Evolutionary conservation across 2,888 invertebrate genomes (phyloP), one percentile per base, ranked within the genome.

Genomic region (Fabriciana adippe): DNA sequence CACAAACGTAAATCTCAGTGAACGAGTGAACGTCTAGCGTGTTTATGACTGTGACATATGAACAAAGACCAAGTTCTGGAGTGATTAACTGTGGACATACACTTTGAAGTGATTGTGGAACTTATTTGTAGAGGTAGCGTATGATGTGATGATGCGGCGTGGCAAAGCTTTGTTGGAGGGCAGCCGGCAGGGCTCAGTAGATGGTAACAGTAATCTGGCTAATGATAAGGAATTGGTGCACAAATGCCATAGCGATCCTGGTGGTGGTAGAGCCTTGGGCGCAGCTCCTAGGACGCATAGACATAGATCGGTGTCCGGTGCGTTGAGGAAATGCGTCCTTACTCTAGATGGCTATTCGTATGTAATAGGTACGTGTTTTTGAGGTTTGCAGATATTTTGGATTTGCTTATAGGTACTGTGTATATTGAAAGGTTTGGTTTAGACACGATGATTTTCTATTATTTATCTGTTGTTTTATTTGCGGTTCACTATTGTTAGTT

Each of bases 281-380:
- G 85, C 88, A 54, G 83, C 82, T 60, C 88, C 90, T 3, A 84
- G 91, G 73, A 80, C 86, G 59, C 81, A 84, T 56, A 85, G 93
- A 64, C 90, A 90, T 79, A 85, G 89, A 73, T 89, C 91, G 41
- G 85, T 93, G 66, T 93, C 94, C 72, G 90, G 94, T 78, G 94
- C 94, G 70, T 93, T 96, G 31, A 93, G 96, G 81, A 96, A 96
- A 90, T 97, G 97, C 92, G 95, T 97, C 73, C 94, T 97, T 74
- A 96, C 96, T 57, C 93, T 97, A 76, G 97, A 97, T 86, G 97
- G 97, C 79, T 97, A 97, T 92, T 96, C 96, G 73, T 97, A 97
- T 89, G 96, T 97, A 78, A 97, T 97, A 93, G 97, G 97, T 97
- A 89, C 95, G 95, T 66, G 53, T 11, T 16, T n/a, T 47, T 35